Percentiles rank a stretch among this genome's conserved stretches.
Conservation (phyloP, 2,888 invertebrate species). For the Acheta domesticus region DNA sequence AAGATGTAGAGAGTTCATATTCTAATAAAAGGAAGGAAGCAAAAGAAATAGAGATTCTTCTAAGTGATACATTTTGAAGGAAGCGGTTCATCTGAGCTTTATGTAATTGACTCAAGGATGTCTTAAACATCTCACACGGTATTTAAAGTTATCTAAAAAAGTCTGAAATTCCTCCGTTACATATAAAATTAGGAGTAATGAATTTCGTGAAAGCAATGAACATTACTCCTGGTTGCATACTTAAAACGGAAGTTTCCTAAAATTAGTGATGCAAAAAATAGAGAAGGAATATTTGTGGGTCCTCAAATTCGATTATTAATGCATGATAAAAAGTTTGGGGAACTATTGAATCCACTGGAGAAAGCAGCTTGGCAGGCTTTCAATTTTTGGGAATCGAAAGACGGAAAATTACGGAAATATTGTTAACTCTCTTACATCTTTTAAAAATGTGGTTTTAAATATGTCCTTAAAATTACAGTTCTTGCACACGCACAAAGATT, state of each 20-base stretch:
- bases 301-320: slow-evolving; percentile 25
- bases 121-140: too few species aligned
- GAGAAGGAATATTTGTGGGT: slow-evolving; percentile 18
- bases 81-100: too few species aligned
- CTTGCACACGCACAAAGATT: neutral
- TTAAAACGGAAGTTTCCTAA: neutral
- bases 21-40: too few species aligned
- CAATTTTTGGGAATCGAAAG: neutral
- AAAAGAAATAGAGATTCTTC: too few species aligned
- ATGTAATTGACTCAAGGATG: too few species aligned
- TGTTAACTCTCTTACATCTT: neutral
- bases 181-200: too few species aligned
- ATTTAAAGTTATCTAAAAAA: too few species aligned
- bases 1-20: too few species aligned
- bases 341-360: slow-evolving; percentile 28
- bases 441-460: neutral
- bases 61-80: too few species aligned
- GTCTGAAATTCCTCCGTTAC: too few species aligned
- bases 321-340: slow-evolving; percentile 26
- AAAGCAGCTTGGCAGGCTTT: slow-evolving; percentile 4
- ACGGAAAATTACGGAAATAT: slow-evolving; percentile 19
- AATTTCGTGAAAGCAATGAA: too few species aligned
- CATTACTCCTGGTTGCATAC: neutral
- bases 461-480: neutral
- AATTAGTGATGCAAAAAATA: too few species aligned